phyloP scores from a whole-genome alignment of 2,888 invertebrate species.

The Tetranychus piercei region DNA sequence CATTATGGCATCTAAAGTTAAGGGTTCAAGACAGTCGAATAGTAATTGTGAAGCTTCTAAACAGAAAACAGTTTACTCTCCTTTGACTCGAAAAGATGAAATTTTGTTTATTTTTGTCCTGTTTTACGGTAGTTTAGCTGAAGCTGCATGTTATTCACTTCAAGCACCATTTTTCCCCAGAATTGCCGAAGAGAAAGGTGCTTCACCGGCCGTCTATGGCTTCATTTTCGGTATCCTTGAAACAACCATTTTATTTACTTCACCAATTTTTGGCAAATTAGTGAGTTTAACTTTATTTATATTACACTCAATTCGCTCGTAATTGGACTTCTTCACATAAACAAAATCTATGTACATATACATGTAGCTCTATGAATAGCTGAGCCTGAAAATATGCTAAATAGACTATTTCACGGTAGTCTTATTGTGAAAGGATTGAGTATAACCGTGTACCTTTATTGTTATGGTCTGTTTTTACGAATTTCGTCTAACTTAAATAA shows the following conservation, averaged over 20 bases:
- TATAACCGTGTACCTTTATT: no score
- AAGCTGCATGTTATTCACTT: constrained; percentile 31
- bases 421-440: no score
- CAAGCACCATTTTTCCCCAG: constrained; percentile 67
- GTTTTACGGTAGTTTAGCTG: background rate
- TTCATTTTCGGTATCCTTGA: constrained; percentile 72
- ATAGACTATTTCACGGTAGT: no score
- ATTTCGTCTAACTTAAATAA: background rate
- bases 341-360: no score
- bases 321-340: no score
- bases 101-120: background rate
- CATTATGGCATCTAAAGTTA: background rate
- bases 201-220: constrained; percentile 45
- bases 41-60: background rate
- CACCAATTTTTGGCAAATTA: constrained; percentile 61
- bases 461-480: no score
- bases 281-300: constrained; percentile 30
- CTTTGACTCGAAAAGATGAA: background rate
- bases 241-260: constrained; percentile 57
- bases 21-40: background rate
- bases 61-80: background rate
- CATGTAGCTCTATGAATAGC: no score
- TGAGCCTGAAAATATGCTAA: no score
- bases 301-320: background rate
- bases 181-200: constrained; percentile 59